Base-by-base conservation (phyloP, 1,140 invertebrate genomes). In the Rhynchophorus ferrugineus region DNA sequence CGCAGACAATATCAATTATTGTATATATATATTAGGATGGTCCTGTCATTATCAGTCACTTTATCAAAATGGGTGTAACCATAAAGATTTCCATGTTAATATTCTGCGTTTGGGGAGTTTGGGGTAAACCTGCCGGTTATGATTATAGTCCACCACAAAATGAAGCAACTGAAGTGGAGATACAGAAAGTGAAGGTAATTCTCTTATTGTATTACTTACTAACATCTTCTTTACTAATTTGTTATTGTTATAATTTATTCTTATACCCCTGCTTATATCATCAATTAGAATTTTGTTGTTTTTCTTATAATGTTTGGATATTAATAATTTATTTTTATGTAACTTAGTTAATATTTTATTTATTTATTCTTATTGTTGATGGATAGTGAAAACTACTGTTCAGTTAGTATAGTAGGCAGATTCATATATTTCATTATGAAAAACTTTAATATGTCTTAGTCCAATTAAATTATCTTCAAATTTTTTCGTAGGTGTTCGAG, bases 171-270 rank as follows among this genome's bases (percentile, higher is more conserved):
- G 39, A 50, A 34, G 48, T 50, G 6, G 48, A 50, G 37, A 34
- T 50, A n/a, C 36, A 41, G 6, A 42, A 50, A 36, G 48, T 50
- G 11, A 39, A 50, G 41, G 45, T 48, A 38, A 6, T n/a, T 48
- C n/a, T n/a, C n/a, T n/a, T n/a, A n/a, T n/a, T n/a, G n/a, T n/a
- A n/a, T n/a, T n/a, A n/a, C n/a, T n/a, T n/a, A n/a, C n/a, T n/a
- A n/a, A n/a, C n/a, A n/a, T n/a, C n/a, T n/a, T n/a, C n/a, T n/a
- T n/a, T n/a, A n/a, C n/a, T n/a, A n/a, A n/a, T n/a, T n/a, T n/a
- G n/a, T n/a, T n/a, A n/a, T n/a, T n/a, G n/a, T n/a, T n/a, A 34
- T 19, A 16, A 17, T 24, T 29, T 14, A 11, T 6, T 39, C 35
- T 37, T 8, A 37, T n/a, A 37, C 13, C 6, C 5, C 16, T 37